Percentiles rank a stretch among this genome's conserved stretches.
Conservation (phyloP, 2,888 invertebrate species). For the Nysson spinosus region DNA sequence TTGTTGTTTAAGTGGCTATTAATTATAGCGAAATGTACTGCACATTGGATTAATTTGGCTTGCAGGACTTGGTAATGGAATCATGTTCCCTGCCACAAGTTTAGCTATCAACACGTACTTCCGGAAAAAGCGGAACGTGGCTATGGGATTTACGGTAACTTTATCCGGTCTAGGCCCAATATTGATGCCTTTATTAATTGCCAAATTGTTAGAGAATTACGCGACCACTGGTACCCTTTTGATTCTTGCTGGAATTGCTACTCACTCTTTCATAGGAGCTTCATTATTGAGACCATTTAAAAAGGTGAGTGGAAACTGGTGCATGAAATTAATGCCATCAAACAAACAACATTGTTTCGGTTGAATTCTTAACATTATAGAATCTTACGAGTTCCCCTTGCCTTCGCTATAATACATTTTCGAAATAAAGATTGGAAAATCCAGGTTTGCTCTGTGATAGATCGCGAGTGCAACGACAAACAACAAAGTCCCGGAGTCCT, state of each 20-base stretch:
- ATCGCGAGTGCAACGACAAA: slow-evolving; percentile 24
- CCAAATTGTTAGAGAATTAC: slow-evolving; percentile 72
- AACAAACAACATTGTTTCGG: slow-evolving; percentile 19
- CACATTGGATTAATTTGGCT: too few relatives aligned
- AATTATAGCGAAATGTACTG: too few relatives aligned
- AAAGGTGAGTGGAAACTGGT: slow-evolving; percentile 41
- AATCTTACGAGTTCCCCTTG: too few relatives aligned
- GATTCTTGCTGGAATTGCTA: slow-evolving; percentile 77
- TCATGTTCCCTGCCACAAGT: slow-evolving; percentile 77
- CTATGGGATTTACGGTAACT: slow-evolving; percentile 78
- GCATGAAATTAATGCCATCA: background rate
- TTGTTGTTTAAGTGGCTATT: too few relatives aligned
- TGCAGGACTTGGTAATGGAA: slow-evolving; percentile 78
- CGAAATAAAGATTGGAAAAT: too few relatives aligned
- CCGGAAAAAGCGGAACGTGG: slow-evolving; percentile 77
- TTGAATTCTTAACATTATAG: slow-evolving; percentile 16
- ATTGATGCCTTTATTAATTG: slow-evolving; percentile 78
- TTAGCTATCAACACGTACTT: slow-evolving; percentile 79
- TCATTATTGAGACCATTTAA: slow-evolving; percentile 78
- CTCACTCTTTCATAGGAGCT: slow-evolving; percentile 78
- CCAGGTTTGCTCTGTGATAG: slow-evolving; percentile 38
- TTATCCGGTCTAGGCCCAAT: slow-evolving; percentile 78
- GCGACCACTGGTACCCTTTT: slow-evolving; percentile 78
- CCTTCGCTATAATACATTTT: too few relatives aligned
- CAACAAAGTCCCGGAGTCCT: slow-evolving; percentile 28